phyloP scores from a whole-genome alignment of 2,888 invertebrate genomes.

The Neoitamus cyanurus region DNA sequence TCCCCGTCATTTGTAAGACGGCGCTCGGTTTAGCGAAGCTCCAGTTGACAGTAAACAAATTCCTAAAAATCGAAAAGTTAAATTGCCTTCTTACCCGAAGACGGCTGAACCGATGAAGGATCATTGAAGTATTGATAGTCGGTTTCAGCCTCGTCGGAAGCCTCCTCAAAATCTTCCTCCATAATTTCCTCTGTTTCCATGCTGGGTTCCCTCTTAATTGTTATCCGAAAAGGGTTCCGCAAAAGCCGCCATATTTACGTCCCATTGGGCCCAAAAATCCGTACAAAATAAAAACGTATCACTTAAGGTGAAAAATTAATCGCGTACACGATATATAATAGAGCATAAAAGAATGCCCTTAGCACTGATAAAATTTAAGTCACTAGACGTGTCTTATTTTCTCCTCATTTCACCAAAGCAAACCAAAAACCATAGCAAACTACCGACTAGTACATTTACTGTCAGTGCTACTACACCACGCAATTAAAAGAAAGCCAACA shows the following conservation, averaged over 20 bases:
- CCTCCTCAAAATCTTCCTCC: slow-evolving; percentile 80
- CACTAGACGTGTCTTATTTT: slow-evolving; percentile 26
- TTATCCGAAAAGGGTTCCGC: background rate
- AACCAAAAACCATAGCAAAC: slow-evolving; percentile 10
- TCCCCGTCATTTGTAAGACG: background rate
- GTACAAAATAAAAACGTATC: background rate
- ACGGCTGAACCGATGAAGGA: slow-evolving; percentile 66
- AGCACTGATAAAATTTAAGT: slow-evolving; percentile 17
- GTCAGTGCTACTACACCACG: background rate
- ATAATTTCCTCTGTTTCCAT: slow-evolving; percentile 67
- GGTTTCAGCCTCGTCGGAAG: slow-evolving; percentile 80
- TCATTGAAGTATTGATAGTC: slow-evolving; percentile 69
- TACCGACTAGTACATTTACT: slow-evolving; percentile 18
- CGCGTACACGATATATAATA: background rate
- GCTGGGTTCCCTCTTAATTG: slow-evolving; percentile 20
- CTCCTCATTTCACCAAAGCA: slow-evolving; percentile 12
- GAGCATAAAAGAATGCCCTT: background rate
- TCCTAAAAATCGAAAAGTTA: background rate
- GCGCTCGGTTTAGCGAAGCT: background rate
- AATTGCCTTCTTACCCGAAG: slow-evolving; percentile 49
- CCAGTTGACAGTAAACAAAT: background rate
- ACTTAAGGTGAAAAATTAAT: background rate
- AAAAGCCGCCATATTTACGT: slow-evolving; percentile 38
- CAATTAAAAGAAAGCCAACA: background rate
- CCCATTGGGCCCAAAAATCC: background rate